phyloP scores from a whole-genome alignment of 2,113 vertebrate species.

The Dryoscopus gambensis region DNA sequence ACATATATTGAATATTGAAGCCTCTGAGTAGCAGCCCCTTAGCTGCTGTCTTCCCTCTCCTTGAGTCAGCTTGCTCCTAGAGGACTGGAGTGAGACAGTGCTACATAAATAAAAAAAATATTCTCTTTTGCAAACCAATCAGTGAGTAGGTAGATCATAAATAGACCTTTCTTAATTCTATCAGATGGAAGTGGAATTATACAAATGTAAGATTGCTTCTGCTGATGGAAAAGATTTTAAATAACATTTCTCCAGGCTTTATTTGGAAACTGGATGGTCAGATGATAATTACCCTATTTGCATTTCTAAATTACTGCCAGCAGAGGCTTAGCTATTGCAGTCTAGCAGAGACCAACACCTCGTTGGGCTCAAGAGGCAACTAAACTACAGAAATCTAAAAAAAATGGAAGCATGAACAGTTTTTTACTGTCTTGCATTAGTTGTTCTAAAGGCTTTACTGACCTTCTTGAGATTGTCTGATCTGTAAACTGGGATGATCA shows the following conservation, averaged over 20 bases:
- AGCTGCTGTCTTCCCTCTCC: background rate
- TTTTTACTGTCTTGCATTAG: background rate
- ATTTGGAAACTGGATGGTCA: background rate
- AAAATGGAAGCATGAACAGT: background rate
- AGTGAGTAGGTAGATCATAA: background rate
- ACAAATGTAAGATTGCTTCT: background rate
- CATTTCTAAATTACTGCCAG: background rate
- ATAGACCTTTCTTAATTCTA: background rate
- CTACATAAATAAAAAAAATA: background rate
- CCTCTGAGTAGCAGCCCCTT: background rate
- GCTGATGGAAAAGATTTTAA: background rate
- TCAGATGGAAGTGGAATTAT: background rate
- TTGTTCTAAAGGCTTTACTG: background rate
- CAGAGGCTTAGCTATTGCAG: background rate
- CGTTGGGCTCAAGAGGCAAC: background rate
- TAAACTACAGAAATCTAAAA: background rate
- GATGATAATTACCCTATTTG: background rate
- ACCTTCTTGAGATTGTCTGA: background rate
- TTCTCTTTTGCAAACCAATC: background rate
- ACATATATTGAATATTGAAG: background rate
- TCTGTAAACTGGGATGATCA: background rate
- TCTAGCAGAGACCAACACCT: slow-evolving; percentile 2
- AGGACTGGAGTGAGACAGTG: background rate
- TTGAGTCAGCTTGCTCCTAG: background rate
- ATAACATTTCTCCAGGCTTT: background rate